A percentile compares a stretch with the other conserved stretches of the same genome.
phyloP scores from a whole-genome alignment of 2,888 invertebrate genomes.

The Himalopsyche kuldschensis region DNA sequence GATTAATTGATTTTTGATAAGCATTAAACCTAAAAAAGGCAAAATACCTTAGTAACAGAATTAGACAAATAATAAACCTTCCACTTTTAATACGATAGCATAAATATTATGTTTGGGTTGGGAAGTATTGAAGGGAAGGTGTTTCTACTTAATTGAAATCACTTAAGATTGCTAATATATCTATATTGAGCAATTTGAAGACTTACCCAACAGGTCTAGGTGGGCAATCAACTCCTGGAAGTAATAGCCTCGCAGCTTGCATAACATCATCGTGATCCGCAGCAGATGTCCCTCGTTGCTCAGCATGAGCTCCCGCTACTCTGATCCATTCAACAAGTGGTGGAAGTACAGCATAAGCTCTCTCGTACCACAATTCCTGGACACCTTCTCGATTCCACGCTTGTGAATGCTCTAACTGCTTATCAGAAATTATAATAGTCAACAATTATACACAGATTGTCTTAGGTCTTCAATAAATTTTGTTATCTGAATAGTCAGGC shows the following conservation, averaged over 20 bases:
- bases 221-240: constrained; percentile 90
- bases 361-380: constrained; percentile 80
- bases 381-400: constrained; percentile 55
- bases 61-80: no score
- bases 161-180: no score
- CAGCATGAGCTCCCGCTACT: constrained; percentile 80
- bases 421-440: background rate
- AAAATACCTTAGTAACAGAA: no score
- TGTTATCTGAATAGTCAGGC: background rate
- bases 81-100: no score
- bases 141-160: no score
- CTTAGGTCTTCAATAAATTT: background rate
- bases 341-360: constrained; percentile 85
- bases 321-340: constrained; percentile 91
- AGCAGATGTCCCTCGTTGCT: constrained; percentile 74
- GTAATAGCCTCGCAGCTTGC: constrained; percentile 81
- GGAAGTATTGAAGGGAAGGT: no score
- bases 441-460: background rate
- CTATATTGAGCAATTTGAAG: no score
- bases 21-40: no score
- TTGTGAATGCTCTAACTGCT: constrained; percentile 65
- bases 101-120: no score
- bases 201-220: constrained; percentile 70
- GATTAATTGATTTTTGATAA: no score
- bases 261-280: constrained; percentile 85